Evolutionary conservation across 2,797 vertebrate genomes (phyloP), one percentile per base, ranked within the genome.

Genomic region (Acomys russatus): DNA sequence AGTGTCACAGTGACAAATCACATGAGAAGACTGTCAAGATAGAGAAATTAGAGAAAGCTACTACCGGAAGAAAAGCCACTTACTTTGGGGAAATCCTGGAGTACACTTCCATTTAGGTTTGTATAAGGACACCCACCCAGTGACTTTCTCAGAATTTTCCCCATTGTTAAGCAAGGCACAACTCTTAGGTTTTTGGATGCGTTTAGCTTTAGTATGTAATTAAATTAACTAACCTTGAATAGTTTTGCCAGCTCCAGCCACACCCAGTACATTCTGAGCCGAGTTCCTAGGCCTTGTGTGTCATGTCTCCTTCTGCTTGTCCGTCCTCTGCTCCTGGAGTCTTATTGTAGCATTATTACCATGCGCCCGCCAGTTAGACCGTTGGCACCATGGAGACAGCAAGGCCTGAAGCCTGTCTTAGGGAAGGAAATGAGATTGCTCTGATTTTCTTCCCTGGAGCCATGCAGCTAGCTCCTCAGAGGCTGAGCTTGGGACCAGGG

Each of bases 121-220:
- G 73, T 63, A 17, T 63, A 71, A 85, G 38, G 11, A 49, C 44
- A 61, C 30, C 82, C 3, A 6, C 59, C n/a, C 54, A 77, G 59
- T 9, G 14, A 63, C 9, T 94, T 94, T 94, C 70, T 94, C 33
- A 78, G 63, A 63, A 35, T 2, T 3, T 44, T 23, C 54, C 49
- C 61, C 44, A 51, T n/a, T 93, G 38, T 80, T 71, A 80, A 80
- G 33, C 74, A 76, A 80, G 73, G 17, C 7, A 54, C 63, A 28
- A 68, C 44, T 92, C 4, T 59, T 82, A 33, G 1, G 44, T 61
- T 85, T 77, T 49, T 17, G 30, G 33, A 3, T 84, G 14, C 84
- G 38, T 84, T 86, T 91, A 92, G n/a, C 74, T 94, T 91, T 91
- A 87, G 28, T 92, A 86, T 91, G 89, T 94, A 86, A 77, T 97